Evolutionary conservation across 2,113 vertebrate species (phyloP).

Genomic region (Danionella cerebrum): DNA sequence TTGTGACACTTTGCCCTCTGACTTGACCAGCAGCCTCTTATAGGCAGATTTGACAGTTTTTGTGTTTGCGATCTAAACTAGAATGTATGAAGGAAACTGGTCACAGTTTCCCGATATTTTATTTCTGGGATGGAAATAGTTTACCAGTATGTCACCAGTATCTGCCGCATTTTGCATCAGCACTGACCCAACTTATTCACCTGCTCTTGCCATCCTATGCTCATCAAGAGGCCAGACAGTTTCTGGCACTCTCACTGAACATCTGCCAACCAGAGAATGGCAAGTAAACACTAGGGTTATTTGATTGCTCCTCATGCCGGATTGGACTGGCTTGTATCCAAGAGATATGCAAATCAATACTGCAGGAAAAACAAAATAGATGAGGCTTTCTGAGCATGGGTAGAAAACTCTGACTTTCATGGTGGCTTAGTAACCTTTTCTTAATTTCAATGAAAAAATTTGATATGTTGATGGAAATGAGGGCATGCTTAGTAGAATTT

Average conservation of each 20-base stretch:
- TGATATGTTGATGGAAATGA: no score
- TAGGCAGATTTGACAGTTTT: no score
- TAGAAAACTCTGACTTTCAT: neutral
- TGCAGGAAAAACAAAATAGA: neutral
- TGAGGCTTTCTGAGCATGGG: neutral
- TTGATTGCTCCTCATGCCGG: neutral
- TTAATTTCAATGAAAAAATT: no score
- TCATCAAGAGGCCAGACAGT: neutral
- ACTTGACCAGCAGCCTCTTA: no score
- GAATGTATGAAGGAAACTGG: no score
- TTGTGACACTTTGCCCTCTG: neutral
- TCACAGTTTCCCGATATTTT: no score
- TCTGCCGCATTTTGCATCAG: no score
- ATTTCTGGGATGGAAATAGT: no score
- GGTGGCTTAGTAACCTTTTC: no score
- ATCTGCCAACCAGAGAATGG: neutral
- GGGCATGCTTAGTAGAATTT: no score
- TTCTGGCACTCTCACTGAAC: neutral
- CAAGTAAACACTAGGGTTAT: neutral
- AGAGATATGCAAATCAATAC: constrained; percentile 6
- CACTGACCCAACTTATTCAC: neutral
- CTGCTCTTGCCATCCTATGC: neutral
- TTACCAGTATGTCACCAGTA: no score
- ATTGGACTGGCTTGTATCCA: neutral
- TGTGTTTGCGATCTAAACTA: no score